Conservation (phyloP, 2,113 vertebrate genomes). For the Odontophorus gujanensis region DNA sequence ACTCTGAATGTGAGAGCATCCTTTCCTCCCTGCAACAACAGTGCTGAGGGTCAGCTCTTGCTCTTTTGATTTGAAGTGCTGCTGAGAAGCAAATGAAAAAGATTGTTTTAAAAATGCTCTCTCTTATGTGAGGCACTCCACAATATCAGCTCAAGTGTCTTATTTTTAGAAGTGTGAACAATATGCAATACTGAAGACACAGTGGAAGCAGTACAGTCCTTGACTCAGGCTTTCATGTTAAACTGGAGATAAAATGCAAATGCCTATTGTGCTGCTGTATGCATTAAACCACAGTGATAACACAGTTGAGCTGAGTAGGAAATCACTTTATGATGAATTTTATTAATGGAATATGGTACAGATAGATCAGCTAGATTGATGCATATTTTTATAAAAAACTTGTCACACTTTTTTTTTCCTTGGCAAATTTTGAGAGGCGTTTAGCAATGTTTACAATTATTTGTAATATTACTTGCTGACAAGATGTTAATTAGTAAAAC, state of each 20-base stretch:
- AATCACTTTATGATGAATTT: not conserved
- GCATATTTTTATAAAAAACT: not conserved
- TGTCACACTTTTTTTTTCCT: not conserved
- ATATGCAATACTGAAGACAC: not conserved
- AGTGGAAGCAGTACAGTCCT: not conserved
- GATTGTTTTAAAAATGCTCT: not conserved
- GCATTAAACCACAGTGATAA: not conserved
- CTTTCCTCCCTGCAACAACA: not conserved
- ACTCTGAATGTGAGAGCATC: not conserved
- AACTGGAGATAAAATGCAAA: slow-evolving; percentile 24
- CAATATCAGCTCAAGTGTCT: not conserved
- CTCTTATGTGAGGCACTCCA: not conserved
- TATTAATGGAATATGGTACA: not conserved
- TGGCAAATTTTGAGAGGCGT: not conserved
- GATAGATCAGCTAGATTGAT: not conserved
- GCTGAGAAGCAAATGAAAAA: not conserved
- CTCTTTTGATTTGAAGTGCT: not conserved
- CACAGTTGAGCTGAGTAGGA: not conserved
- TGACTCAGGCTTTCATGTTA: not conserved
- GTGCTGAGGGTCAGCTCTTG: not conserved
- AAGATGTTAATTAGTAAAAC: not conserved
- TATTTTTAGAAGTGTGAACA: not conserved
- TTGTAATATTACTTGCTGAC: not conserved
- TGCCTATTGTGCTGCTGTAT: not conserved
- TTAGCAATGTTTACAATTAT: not conserved